Percentiles rank a stretch among this genome's conserved stretches.
These are phyloP conservation scores for Deroptyus accipitrinus DNA, from an alignment of 2,113 vertebrate genomes.

Conservation along the genomic window DNA sequence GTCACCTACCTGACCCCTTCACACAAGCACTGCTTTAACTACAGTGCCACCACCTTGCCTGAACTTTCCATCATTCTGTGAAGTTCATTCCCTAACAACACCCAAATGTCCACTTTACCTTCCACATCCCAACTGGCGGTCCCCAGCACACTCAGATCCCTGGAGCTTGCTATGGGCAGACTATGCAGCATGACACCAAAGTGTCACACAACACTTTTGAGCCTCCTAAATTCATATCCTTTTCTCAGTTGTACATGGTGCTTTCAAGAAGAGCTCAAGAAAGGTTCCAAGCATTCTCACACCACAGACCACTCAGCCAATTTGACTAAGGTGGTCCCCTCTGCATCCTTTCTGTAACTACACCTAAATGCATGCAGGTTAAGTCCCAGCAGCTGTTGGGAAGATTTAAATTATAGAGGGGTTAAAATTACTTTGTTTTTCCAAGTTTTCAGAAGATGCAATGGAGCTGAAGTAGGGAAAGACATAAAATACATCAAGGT, in stretches of 20 bases:
- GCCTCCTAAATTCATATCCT: background rate
- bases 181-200: background rate
- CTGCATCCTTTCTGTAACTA: background rate
- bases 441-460: background rate
- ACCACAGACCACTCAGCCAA: background rate
- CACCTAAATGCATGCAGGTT: background rate
- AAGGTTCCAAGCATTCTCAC: background rate
- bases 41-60: background rate
- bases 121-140: background rate
- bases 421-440: background rate
- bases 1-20: background rate
- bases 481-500: background rate
- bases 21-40: fast-evolving
- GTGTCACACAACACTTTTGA: background rate
- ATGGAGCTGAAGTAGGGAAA: background rate
- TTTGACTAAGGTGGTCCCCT: background rate
- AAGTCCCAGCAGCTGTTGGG: background rate
- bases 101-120: background rate
- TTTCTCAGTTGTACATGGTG: background rate
- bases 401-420: background rate
- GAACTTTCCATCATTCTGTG: background rate
- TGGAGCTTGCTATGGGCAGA: background rate
- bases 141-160: background rate
- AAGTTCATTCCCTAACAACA: background rate
- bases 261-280: background rate